A percentile compares a stretch with the other conserved stretches of the same genome.
Conservation (phyloP, 2,797 vertebrate species). For the Danio albolineatus region DNA sequence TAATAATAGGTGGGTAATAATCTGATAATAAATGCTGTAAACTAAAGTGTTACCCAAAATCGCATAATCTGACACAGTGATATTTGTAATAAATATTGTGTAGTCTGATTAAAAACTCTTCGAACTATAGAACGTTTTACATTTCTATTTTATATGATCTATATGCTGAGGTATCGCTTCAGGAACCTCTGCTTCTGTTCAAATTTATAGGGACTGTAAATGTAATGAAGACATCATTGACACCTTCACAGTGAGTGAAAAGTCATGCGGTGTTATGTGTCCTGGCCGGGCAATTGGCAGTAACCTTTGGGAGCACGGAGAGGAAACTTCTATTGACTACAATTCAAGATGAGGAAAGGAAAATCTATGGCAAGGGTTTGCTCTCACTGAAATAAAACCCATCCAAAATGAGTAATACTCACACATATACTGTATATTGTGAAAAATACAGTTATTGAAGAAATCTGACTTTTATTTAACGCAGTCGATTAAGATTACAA, state of each 20-base stretch:
- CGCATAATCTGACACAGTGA: no score
- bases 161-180: background rate
- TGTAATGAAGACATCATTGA: constrained; percentile 18
- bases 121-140: no score
- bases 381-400: background rate
- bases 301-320: constrained; percentile 37
- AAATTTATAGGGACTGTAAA: constrained; percentile 33
- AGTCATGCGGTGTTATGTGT: constrained; percentile 36
- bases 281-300: constrained; percentile 42
- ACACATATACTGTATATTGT: no score
- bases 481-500: no score
- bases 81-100: no score
- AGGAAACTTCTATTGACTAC: constrained; percentile 19
- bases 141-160: no score
- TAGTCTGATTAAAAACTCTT: no score
- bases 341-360: constrained; percentile 17
- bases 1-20: no score
- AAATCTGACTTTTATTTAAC: no score
- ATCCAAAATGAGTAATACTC: background rate
- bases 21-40: no score
- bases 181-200: background rate
- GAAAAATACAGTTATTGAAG: no score
- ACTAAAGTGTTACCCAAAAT: no score
- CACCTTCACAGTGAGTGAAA: constrained; percentile 36
- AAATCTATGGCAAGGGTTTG: constrained; percentile 3